phyloP scores from a whole-genome alignment of 1,140 invertebrate species.

The Pseudomyrmex concolor region DNA sequence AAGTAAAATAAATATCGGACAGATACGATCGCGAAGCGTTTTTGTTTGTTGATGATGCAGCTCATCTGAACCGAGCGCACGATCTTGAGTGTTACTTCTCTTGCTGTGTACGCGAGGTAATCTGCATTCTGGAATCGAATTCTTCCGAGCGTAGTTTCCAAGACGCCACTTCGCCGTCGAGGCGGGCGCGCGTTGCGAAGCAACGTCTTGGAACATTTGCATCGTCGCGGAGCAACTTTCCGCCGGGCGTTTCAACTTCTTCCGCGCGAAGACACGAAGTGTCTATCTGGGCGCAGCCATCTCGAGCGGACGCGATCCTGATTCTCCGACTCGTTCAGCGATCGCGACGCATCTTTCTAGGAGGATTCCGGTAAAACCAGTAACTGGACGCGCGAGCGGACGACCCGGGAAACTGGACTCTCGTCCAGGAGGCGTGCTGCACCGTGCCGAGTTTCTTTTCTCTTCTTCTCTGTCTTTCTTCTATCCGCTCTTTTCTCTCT shows the following conservation, averaged over 20 bases:
- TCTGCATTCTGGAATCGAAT: slow-evolving; percentile 58
- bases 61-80: background rate
- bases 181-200: slow-evolving; percentile 36
- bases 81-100: slow-evolving; percentile 8
- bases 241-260: slow-evolving; percentile 44
- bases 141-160: slow-evolving; percentile 53
- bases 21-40: background rate
- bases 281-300: slow-evolving; percentile 35
- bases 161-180: slow-evolving; percentile 37
- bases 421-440: slow-evolving; percentile 62
- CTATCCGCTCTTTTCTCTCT: background rate
- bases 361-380: slow-evolving; percentile 76
- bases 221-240: slow-evolving; percentile 54
- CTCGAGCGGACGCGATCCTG: slow-evolving; percentile 55
- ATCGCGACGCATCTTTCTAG: slow-evolving; percentile 62
- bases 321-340: slow-evolving; percentile 62
- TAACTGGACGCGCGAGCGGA: slow-evolving; percentile 69
- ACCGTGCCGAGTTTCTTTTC: slow-evolving; percentile 49
- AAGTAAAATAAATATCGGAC: background rate
- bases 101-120: slow-evolving; percentile 31
- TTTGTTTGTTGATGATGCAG: slow-evolving; percentile 33
- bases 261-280: slow-evolving; percentile 28
- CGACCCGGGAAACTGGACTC: slow-evolving; percentile 74
- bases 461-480: slow-evolving; percentile 15
- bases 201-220: slow-evolving; percentile 50